Base-by-base conservation (phyloP, 2,797 vertebrate species). In the Spheniscus humboldti region DNA sequence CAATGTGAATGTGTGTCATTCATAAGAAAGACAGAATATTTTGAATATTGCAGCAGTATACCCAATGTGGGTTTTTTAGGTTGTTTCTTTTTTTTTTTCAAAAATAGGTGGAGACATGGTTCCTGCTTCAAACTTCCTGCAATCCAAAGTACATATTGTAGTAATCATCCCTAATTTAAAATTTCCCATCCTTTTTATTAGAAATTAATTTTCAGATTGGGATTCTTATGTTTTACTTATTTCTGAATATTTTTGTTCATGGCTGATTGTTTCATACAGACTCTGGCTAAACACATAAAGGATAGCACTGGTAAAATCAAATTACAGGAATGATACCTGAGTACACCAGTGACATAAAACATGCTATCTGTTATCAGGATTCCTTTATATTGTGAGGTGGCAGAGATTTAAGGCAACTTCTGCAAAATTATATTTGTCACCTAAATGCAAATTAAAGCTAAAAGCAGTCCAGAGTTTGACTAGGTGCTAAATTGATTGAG, bases 1-100 rank as follows among this genome's bases (percentile, higher is more conserved):
- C 24, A 39, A 33, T 68, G 6, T 74, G 62, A 80, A 39, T 74
- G 11, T 43, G 5, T 79, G 10, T 73, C 10, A 60, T 66, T 86
- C 13, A 16, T 45, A 72, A 69, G 48, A 80, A 23, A 53, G 11
- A 31, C 4, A 62, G 22, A 76, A 69, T 45, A 2, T 48, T 86
- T 76, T 88, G 28, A 59, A 19, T 82, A 78, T 35, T 63, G 47
- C 20, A 67, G 31, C 57, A 53, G 31, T 56, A 56, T 30, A n/a
- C 6, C 14, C 27, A 28, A 23, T 52, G 10, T 55, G 19, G 4
- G 2, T 1, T 0, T 1, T 69, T 57, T 25, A 11, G 3, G 2
- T 71, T 47, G 6, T 55, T 68, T 50, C 3, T 7, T 43, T 4
- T 3, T 13, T 3, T 1, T 11, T 30, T 14, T 2, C 3, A 6